These are phyloP conservation scores for Lepisosteus oculatus DNA, from an alignment of 2,113 vertebrate species.

Conservation along the genomic window DNA sequence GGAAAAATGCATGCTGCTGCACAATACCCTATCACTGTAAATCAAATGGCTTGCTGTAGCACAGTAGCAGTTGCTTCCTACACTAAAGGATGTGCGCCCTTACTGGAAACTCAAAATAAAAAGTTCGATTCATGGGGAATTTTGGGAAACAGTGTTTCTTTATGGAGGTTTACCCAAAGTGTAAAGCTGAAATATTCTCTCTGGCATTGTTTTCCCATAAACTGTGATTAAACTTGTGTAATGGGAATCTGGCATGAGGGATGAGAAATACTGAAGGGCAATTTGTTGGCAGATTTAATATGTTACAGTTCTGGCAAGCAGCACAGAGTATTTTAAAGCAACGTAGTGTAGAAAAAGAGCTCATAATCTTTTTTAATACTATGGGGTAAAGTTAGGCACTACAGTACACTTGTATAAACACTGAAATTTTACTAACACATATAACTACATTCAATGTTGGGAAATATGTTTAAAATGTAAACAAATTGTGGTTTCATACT, in stretches of 20 bases:
- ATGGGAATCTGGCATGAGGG: not conserved
- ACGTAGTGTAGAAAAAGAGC: too few species aligned
- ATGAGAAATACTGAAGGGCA: not conserved
- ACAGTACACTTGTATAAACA: too few species aligned
- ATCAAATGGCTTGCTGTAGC: not conserved
- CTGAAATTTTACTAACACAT: too few species aligned
- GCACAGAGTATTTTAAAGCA: too few species aligned
- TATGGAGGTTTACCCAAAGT: not conserved
- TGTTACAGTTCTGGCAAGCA: not conserved
- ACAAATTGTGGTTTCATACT: too few species aligned
- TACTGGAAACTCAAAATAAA: not conserved
- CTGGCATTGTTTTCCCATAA: constrained; percentile 4
- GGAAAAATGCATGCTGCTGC: not conserved
- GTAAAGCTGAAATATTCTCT: not conserved
- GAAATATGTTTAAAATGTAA: too few species aligned
- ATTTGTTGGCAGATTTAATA: constrained; percentile 1
- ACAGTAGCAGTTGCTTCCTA: constrained; percentile 2
- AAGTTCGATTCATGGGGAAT: not conserved
- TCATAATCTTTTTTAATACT: too few species aligned
- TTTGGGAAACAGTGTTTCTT: constrained; percentile 3
- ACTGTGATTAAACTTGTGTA: constrained; percentile 5
- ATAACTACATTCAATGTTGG: too few species aligned
- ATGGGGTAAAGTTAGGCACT: too few species aligned
- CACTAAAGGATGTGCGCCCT: not conserved
- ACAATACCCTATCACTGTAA: not conserved